Base-by-base conservation (phyloP, 2,888 invertebrate genomes). In the Odontomyia ornata region DNA sequence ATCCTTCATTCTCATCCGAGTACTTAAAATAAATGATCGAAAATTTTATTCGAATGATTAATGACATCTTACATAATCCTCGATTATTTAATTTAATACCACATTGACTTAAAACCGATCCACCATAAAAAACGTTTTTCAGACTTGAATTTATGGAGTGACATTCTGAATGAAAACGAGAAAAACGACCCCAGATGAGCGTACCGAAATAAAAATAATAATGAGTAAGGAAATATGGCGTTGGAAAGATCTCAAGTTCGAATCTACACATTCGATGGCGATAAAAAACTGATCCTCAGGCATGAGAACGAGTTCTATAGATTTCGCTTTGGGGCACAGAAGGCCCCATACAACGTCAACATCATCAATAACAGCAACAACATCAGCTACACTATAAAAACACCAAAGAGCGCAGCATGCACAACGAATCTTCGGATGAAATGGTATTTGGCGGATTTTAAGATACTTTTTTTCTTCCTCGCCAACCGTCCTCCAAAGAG, bases 171-270 rank as follows among this genome's bases (percentile, higher is more conserved):
- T 47, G 21, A 46, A 69, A 69, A 69, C 46, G 18, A 47, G 47
- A 47, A 69, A 69, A 69, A 69, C 13, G 27, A 69, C 69, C 46
- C n/a, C 69, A 52, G 46, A 69, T 69, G 69, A 47, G 69, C 64
- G 30, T 15, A 25, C 52, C 13, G 27, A 69, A 47, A 69, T 28
- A 47, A 27, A 69, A 69, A 69, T 64, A 64, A 64, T 1, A 64
- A 27, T 23, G 25, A 60, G 23, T 67, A 67, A 67, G 67, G 67
- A 67, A 67, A 67, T 67, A 67, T 67, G 67, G 67, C 43, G 67
- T 67, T 21, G 25, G 25, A 64, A 64, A 36, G 3, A 36, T 36
- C 36, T 36, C 36, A 36, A 36, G 36, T 36, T 36, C 36, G 36
- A 36, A 36, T 36, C 36, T 36, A 36, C 36, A 36, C 36, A 36